Evolutionary conservation across 1,140 invertebrate genomes (phyloP).

Genomic region (Drosophila pallidifrons): DNA sequence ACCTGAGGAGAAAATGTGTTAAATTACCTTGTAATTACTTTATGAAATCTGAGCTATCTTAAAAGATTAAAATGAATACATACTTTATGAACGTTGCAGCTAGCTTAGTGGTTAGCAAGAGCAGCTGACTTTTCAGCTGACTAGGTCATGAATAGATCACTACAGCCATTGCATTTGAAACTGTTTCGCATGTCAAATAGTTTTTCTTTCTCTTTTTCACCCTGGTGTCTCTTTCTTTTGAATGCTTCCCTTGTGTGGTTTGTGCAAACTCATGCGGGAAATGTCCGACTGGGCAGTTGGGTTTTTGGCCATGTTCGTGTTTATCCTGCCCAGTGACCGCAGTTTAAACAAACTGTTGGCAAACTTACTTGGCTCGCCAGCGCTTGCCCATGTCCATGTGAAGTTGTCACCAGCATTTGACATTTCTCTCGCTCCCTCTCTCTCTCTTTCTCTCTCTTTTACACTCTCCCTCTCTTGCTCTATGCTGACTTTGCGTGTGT

Average conservation of each 20-base stretch:
- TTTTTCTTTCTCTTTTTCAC: neutral
- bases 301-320: constrained; percentile 21
- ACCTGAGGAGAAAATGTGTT: too few species aligned
- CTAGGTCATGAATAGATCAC: too few species aligned
- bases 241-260: neutral
- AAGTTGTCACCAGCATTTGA: constrained; percentile 65
- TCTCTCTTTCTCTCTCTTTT: neutral
- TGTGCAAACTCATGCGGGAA: constrained; percentile 1
- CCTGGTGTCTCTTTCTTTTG: neutral
- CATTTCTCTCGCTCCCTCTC: neutral
- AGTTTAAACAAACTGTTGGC: constrained; percentile 76
- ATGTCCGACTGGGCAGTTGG: constrained; percentile 33
- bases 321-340: constrained; percentile 69
- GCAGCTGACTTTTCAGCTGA: neutral
- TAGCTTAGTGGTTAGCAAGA: too few species aligned
- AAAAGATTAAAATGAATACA: neutral
- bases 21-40: too few species aligned
- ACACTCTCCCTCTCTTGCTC: neutral
- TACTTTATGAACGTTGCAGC: neutral
- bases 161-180: neutral
- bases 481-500: constrained; percentile 72
- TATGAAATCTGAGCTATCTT: too few species aligned
- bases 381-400: constrained; percentile 38
- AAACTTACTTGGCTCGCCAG: constrained; percentile 22
- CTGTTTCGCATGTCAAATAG: too few species aligned